phyloP scores from a whole-genome alignment of 2,113 vertebrate genomes.

The Syngnathus scovelli region DNA sequence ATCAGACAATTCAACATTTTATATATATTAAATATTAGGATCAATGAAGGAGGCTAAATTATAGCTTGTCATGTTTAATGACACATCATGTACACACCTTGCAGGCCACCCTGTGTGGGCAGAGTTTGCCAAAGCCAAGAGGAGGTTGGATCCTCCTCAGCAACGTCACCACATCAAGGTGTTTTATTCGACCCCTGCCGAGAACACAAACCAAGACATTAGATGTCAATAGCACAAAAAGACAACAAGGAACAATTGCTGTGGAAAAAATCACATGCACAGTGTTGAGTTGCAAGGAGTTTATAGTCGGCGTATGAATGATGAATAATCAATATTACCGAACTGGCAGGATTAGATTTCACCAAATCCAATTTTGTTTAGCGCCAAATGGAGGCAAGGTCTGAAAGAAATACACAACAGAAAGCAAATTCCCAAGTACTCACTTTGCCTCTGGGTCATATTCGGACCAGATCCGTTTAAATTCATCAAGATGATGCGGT shows the following conservation, averaged over 20 bases:
- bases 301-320: neutral
- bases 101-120: slow-evolving; percentile 94
- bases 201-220: slow-evolving; percentile 15
- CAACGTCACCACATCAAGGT: slow-evolving; percentile 94
- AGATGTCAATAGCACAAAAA: neutral
- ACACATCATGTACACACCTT: slow-evolving; percentile 72
- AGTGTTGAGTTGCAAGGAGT: neutral
- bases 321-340: neutral
- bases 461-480: slow-evolving; percentile 98
- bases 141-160: slow-evolving; percentile 96
- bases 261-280: neutral
- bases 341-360: no score
- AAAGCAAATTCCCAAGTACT: slow-evolving; percentile 22
- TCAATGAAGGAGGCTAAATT: neutral
- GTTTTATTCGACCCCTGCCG: slow-evolving; percentile 90
- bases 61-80: neutral
- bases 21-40: no score
- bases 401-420: neutral
- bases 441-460: slow-evolving; percentile 98
- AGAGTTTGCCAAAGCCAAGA: slow-evolving; percentile 92
- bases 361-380: no score
- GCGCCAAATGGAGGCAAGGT: no score
- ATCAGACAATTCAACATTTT: neutral
- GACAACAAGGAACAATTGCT: neutral
- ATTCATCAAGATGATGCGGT: slow-evolving; percentile 98